Evolutionary conservation across 2,888 invertebrate species (phyloP), one percentile per base, ranked within the genome.

Genomic region (Dendrolimus houi): DNA sequence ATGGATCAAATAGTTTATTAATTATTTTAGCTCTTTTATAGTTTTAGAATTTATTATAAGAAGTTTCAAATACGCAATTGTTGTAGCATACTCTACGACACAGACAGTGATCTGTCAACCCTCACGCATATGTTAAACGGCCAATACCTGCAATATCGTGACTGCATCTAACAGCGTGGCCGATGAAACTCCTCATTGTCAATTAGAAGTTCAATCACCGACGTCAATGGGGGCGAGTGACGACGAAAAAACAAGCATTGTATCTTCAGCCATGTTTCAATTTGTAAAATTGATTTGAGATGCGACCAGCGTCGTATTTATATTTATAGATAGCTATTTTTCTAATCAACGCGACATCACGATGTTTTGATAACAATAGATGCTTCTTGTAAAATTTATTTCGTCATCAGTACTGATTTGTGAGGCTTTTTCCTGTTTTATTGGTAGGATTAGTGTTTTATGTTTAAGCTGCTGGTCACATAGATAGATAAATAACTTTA

Each of bases 151-250:
- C 54, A 61, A 62, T 58, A 67, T 74, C 79, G 78, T 80, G 80
- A 78, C 77, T 67, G 65, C 59, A 59, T 66, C 68, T 64, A 66
- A 58, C 60, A 69, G 68, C 79, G 77, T 76, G 71, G 71, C 75
- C 70, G 77, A 78, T 72, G 81, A 72, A 77, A 77, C 71, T 69
- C 72, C 74, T 79, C 71, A 69, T 65, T 73, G 77, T 73, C 85
- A 85, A 86, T 87, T 87, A 83, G 72, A 79, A 81, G 87, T 85
- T 87, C 87, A 86, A 74, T 87, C 83, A 85, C 84, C 84, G 75
- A 65, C 73, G 67, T 67, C 72, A 75, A 70, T 68, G 70, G 71
- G 70, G 69, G 71, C 69, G 66, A 62, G 62, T 64, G 66, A 67
- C 64, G 66, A 56, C 60, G 64, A 71, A 76, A 79, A 81, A 79